Evolutionary conservation across 2,113 vertebrate species (phyloP), one percentile per base, ranked within the genome.

Genomic region (Heterochromis multidens): DNA sequence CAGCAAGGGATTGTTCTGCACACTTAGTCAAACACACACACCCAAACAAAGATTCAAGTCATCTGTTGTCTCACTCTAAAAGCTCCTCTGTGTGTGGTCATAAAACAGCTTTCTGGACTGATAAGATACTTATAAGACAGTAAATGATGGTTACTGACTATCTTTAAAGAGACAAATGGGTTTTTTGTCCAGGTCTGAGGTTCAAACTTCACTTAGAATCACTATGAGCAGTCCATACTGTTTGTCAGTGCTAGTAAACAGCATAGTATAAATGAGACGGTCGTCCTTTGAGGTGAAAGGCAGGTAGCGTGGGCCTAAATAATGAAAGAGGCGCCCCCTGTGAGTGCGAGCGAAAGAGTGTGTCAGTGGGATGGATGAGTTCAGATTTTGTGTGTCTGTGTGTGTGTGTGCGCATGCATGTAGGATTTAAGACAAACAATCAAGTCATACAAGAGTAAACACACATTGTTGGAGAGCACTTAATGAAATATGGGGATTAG

Each of bases 401-500:
- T 77, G 1, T 46, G 43, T 17, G 14, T 46, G 21, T 31, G 33
- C n/a, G 62, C 0, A 1, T 77, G 49, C 14, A 37, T 72, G 31
- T 25, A 14, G 27, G 17, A 79, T 77, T 72, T 74, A 63, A 79
- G 21, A 70, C 65, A 87, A 77, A 83, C 31, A 79, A 56, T 72
- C 43, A 80, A 25, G 17, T 33, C 37, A 25, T 49, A 60, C 49
- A 33, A 43, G 77, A 74, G 59, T 23, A 31, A 40, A 52, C 13
- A 59, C 11, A 43, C 3, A 46, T 85, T 87, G 60, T 85, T 80
- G 83, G 31, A 52, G 21, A 70, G 84, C 23, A 49, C 21, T 57
- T 40, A 62, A 76, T 65, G 40, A 86, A 79, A 87, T 86, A 60
- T 62, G 52, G 21, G 86, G 90, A 93, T 93, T 88, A 89, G 76